Evolutionary conservation across 1,140 invertebrate species (phyloP).

Genomic region (Listronotus bonariensis): DNA sequence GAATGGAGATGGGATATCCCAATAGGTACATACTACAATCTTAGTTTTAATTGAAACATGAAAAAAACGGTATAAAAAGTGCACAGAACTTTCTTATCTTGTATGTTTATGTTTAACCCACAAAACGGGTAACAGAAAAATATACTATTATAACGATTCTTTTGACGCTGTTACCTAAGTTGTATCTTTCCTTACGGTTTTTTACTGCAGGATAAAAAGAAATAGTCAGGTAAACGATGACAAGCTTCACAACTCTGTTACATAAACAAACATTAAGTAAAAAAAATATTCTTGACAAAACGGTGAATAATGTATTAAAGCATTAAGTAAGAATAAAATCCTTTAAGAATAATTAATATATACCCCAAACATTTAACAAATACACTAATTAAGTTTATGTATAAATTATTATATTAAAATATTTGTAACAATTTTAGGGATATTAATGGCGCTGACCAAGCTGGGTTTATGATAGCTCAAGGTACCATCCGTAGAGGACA

Average conservation of each 20-base stretch:
- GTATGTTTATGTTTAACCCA: too few species aligned
- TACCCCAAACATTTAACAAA: not conserved
- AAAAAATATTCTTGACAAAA: conserved; percentile 5
- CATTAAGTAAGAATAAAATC: not conserved
- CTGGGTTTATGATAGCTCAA: conserved; percentile 87
- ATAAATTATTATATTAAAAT: not conserved
- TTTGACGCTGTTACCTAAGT: too few species aligned
- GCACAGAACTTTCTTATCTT: too few species aligned
- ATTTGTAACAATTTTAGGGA: conserved; percentile 61
- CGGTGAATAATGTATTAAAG: not conserved
- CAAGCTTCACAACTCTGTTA: too few species aligned
- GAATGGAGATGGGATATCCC: conserved; percentile 84
- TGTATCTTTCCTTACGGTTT: too few species aligned
- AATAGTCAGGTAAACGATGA: too few species aligned
- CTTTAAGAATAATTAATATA: not conserved
- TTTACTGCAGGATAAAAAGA: too few species aligned
- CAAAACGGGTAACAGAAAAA: too few species aligned
- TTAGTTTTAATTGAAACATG: not conserved
- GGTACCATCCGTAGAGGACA: conserved; percentile 74
- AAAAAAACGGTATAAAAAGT: too few species aligned
- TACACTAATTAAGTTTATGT: too few species aligned
- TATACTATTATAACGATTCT: too few species aligned
- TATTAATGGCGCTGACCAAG: conserved; percentile 82
- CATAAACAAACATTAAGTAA: too few species aligned
- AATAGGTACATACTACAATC: conserved; percentile 54